Percentiles rank a stretch among this genome's conserved stretches.
These are phyloP conservation scores for Myiagra hebetior DNA, from an alignment of 2,113 vertebrate genomes.

Conservation along the genomic window DNA sequence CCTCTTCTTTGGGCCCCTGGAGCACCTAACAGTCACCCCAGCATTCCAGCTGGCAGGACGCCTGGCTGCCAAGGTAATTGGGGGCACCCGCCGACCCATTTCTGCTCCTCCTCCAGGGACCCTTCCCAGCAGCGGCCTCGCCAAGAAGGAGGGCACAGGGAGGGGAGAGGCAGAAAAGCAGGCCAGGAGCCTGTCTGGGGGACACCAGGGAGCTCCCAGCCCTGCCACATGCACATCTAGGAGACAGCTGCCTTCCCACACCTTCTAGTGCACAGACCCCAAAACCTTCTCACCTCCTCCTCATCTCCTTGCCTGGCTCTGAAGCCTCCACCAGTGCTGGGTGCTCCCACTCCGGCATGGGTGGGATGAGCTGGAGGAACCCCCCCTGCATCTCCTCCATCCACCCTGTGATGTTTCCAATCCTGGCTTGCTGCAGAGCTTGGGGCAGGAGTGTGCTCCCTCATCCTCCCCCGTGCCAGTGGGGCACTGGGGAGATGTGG, in stretches of 20 bases:
- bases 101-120: background rate
- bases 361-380: background rate
- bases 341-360: background rate
- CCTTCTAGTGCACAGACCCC: background rate
- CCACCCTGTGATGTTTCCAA: background rate
- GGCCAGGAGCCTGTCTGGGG: background rate
- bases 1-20: background rate
- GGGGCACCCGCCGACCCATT: background rate
- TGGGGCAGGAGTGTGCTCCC: background rate
- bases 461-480: accelerated
- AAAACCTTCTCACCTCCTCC: background rate
- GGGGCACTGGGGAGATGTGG: background rate
- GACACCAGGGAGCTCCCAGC: background rate
- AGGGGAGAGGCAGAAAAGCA: background rate
- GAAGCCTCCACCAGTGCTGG: background rate
- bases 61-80: background rate
- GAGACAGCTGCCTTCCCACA: background rate
- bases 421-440: background rate
- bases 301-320: background rate
- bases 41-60: background rate
- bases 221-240: background rate
- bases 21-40: background rate
- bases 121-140: background rate
- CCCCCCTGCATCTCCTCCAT: background rate
- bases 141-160: background rate